Base-by-base conservation (phyloP, 1,140 invertebrate species). In the Heliothis virescens region DNA sequence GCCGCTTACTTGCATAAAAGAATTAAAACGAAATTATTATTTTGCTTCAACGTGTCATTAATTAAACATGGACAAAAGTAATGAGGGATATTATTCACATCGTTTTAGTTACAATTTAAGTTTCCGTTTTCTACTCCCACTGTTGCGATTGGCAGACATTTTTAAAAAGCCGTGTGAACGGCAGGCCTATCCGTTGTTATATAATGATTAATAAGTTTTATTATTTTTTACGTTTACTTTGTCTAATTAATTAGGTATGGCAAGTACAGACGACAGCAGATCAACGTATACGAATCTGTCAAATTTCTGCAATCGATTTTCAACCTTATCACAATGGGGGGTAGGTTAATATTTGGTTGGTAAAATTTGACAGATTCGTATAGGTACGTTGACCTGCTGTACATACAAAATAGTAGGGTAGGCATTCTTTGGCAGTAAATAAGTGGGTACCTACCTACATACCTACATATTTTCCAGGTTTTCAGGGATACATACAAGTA, bases 111-210 rank as follows among this genome's bases (percentile, higher is more conserved):
- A 77, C 62, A 67, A 67, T 77, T 67, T 15, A 21, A n/a, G 65
- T 74, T 75, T 75, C 65, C n/a, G 47, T 55, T 71, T 26, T 79
- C 78, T 79, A 63, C 73, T 79, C 78, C 21, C 78, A 65, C 21
- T 52, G 67, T 16, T 48, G 50, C 48, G 76, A 76, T 63, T 76
- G 72, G 52, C 57, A 62, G 53, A 13, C 26, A 50, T 59, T 63
- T 76, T 76, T 52, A 76, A 59, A 26, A 41, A 63, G 48, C 73
- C 59, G 73, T 76, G 73, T 52, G 73, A 76, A 41, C 73, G 73
- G 41, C 21, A 62, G 52, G 59, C 73, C 73, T 76, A 63, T 63
- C 29, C 48, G 72, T 60, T 74, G 72, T 74, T 60, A 48, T 60
- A 50, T 60, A 74, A 48, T 59, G 3, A 65, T 16, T 47, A 65